Conservation (phyloP, 2,113 vertebrate species). For the Elephas maximus region DNA sequence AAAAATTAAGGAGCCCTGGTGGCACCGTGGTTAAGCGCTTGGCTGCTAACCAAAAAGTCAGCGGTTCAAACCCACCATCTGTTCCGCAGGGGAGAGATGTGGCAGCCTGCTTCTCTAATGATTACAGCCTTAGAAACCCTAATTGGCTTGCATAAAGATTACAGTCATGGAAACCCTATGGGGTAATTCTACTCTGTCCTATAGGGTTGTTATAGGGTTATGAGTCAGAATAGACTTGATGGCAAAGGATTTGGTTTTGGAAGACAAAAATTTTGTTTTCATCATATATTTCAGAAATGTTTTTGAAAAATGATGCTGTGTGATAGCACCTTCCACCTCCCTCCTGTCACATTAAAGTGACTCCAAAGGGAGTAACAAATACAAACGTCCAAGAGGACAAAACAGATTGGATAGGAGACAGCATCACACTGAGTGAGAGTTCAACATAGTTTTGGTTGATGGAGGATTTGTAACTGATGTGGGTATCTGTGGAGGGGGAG, state of each 20-base stretch:
- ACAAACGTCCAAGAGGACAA: not conserved
- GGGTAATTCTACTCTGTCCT: too few species aligned
- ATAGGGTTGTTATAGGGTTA: too few species aligned
- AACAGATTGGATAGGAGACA: not conserved
- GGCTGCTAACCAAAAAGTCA: too few species aligned
- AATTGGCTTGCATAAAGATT: too few species aligned
- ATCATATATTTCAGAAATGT: not conserved
- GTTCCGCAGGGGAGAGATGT: too few species aligned
- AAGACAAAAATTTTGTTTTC: not conserved
- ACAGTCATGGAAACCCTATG: too few species aligned
- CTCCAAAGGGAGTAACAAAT: not conserved
- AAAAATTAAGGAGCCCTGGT: not conserved
- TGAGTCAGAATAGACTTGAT: too few species aligned
- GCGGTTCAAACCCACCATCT: too few species aligned
- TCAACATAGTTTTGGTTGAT: not conserved
- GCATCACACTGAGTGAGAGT: not conserved
- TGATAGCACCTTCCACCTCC: not conserved
- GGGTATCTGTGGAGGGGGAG: not conserved
- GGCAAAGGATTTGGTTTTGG: too few species aligned
- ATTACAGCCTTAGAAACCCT: too few species aligned
- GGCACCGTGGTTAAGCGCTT: too few species aligned
- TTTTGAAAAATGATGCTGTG: not conserved
- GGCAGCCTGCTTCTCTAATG: too few species aligned
- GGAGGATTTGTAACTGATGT: not conserved
- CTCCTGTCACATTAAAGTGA: not conserved